Conservation (phyloP, 2,888 invertebrate genomes). For the Pyrrhia umbra region DNA sequence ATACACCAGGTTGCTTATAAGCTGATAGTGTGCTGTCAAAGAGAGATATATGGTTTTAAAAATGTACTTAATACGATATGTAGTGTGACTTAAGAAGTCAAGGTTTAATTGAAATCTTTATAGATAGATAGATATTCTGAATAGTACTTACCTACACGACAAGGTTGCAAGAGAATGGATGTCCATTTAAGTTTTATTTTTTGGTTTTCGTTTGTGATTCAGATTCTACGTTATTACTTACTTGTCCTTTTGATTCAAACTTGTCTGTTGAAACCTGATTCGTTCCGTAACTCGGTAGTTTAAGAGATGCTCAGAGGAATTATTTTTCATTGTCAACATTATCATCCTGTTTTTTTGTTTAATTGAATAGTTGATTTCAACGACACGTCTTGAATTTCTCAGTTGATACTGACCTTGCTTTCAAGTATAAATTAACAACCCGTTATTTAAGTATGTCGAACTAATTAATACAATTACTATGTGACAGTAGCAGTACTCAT, state of each 20-base stretch:
- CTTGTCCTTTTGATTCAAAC: neutral
- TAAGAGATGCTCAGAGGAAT: neutral
- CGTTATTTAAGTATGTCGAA: conserved; percentile 23
- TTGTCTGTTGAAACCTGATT: neutral
- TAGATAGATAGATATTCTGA: neutral
- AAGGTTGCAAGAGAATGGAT: neutral
- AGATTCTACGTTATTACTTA: neutral
- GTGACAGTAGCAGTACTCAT: conserved; percentile 23
- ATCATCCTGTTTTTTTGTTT: neutral
- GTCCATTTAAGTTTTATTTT: neutral
- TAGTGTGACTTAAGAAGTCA: neutral
- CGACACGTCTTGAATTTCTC: conserved; percentile 4
- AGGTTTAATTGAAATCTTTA: neutral
- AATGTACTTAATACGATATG: no score
- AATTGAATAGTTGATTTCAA: neutral
- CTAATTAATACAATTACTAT: conserved; percentile 26
- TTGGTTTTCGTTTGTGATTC: neutral
- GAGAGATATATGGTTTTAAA: neutral
- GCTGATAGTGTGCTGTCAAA: neutral
- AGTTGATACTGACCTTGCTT: conserved; percentile 16
- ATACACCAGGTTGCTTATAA: no score
- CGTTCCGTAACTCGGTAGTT: neutral
- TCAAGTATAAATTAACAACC: conserved; percentile 12
- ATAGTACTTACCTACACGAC: neutral
- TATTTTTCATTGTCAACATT: neutral